Base-by-base conservation (phyloP, 1,140 invertebrate genomes). In the Orchestia grillus region DNA sequence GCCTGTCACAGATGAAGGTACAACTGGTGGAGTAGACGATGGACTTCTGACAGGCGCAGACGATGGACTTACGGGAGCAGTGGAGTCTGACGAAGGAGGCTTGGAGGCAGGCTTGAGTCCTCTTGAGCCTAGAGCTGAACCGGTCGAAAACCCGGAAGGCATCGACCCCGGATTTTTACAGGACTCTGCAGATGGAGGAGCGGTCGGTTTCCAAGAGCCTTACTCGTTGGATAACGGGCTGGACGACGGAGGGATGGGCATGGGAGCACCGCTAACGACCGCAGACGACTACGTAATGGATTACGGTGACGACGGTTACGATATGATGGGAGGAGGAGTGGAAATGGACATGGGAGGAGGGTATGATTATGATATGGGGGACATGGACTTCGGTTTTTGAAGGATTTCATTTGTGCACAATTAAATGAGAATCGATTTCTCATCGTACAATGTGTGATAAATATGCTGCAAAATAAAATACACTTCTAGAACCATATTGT, bases 21-120 rank as follows among this genome's bases (percentile, higher is more conserved):
- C 87, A 44, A 92, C 90, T 8, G 90, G 90, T 40, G 92, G 92
- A n/a, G 92, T 94, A 44, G 92, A 94, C 40, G 92, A 94, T 94
- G 92, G 92, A 45, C 92, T 94, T 40, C 15, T 94, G 6, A 28
- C 90, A 41, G 41, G 41, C 47, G 47, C 47, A n/a, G n/a, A n/a
- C n/a, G n/a, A n/a, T n/a, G n/a, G n/a, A n/a, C 15, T 94, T 8
- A 28, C 90, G 11, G 41, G 41, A 6, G 47, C 47, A 28, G 41
- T 92, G 23, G 90, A 42, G 43, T 44, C 43, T 44, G 92, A 94
- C 44, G 92, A 94, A 94, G 92, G 92, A 16, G 92, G 92, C 8
- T 94, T 94, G 44, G 92, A 94, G 44, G 43, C 92, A 19, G 92
- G 92, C 44, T 40, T 94, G 44, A 94, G 8, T 94, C 92, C 92